Percentiles rank a stretch among this genome's conserved stretches.
These are phyloP conservation scores for Apamea epomidion DNA, from an alignment of 2,888 invertebrate species.

Conservation along the genomic window DNA sequence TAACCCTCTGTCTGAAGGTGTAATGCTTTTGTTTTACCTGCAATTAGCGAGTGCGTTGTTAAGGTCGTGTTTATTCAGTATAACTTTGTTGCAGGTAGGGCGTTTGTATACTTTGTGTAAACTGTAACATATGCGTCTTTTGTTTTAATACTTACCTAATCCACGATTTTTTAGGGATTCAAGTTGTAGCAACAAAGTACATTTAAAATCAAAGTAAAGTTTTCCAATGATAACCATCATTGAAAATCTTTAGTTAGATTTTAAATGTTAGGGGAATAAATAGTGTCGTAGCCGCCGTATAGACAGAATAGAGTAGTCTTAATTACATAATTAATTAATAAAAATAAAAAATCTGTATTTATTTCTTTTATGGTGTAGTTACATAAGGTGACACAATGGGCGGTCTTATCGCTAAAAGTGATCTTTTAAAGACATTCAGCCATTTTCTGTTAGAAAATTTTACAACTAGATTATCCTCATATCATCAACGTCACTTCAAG, in stretches of 20 bases:
- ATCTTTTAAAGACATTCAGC: neutral
- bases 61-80: constrained; percentile 15
- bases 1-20: constrained; percentile 3
- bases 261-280: neutral
- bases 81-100: neutral
- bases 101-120: neutral
- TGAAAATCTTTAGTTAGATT: too few species aligned
- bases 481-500: constrained; percentile 18
- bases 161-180: neutral
- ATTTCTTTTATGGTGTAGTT: too few species aligned
- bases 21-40: constrained; percentile 30
- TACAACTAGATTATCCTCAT: constrained; percentile 4
- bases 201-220: neutral
- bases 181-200: neutral
- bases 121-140: neutral
- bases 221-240: neutral
- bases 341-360: too few species aligned
- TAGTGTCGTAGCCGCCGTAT: neutral
- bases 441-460: neutral
- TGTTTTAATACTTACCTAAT: neutral
- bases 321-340: too few species aligned
- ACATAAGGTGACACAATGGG: neutral
- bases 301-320: neutral
- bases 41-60: constrained; percentile 34
- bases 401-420: neutral